Conservation (phyloP, 2,888 invertebrate genomes). For the Plutella xylostella region DNA sequence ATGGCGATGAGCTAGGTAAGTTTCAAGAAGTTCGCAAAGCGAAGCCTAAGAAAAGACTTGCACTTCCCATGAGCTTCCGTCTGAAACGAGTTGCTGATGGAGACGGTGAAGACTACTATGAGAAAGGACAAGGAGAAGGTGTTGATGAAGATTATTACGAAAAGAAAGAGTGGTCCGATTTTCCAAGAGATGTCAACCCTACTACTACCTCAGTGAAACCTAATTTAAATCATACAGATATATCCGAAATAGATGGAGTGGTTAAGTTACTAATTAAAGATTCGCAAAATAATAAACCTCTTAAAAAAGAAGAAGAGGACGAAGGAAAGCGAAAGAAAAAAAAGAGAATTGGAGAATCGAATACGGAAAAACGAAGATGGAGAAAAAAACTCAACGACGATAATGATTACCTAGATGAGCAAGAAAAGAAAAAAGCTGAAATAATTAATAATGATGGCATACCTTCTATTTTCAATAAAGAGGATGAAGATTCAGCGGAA, state of each 20-base stretch:
- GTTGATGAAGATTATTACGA: constrained; percentile 49
- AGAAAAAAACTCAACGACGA: too few relatives aligned
- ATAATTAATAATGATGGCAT: too few relatives aligned
- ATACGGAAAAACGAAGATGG: background rate
- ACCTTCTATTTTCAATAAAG: too few relatives aligned
- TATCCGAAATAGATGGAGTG: constrained; percentile 50
- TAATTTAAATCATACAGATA: constrained; percentile 26
- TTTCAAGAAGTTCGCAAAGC: constrained; percentile 41
- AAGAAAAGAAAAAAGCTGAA: too few relatives aligned
- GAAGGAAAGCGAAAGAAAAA: constrained; percentile 5
- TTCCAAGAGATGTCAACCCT: constrained; percentile 2
- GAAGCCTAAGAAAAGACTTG: constrained; percentile 42
- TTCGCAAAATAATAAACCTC: constrained; percentile 14
- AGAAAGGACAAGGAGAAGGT: constrained; percentile 41
- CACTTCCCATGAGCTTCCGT: constrained; percentile 43
- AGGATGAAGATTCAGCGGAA: background rate
- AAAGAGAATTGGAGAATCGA: background rate
- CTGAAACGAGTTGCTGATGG: constrained; percentile 43
- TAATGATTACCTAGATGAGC: too few relatives aligned
- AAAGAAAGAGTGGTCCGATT: constrained; percentile 46
- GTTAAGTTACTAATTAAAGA: constrained; percentile 42
- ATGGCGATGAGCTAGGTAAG: constrained; percentile 48
- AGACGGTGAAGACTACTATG: constrained; percentile 42
- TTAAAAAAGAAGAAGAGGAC: constrained; percentile 16
- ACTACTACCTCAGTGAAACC: constrained; percentile 19